These are phyloP conservation scores for Varroa destructor DNA, from an alignment of 1,140 invertebrate species.

Conservation along the genomic window DNA sequence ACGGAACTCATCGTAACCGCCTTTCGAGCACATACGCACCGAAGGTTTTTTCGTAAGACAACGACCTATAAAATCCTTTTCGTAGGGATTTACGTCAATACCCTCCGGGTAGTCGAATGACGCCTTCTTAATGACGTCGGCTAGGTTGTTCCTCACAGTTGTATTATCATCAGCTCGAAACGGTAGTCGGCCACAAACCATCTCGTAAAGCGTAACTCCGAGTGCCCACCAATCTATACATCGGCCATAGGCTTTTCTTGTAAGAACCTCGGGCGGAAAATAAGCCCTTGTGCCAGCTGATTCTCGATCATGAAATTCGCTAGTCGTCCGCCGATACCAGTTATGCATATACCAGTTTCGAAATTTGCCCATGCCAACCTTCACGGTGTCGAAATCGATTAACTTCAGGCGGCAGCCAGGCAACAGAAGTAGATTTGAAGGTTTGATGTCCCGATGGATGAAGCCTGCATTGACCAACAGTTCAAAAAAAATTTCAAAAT, in stretches of 20 bases:
- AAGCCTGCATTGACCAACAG: not conserved
- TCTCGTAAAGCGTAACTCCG: conserved; percentile 57
- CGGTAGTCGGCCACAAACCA: conserved; percentile 47
- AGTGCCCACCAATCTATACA: conserved; percentile 60
- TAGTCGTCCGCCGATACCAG: not conserved
- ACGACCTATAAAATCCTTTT: not conserved
- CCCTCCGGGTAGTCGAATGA: not conserved
- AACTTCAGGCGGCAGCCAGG: conserved; percentile 8
- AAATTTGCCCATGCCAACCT: conserved; percentile 24
- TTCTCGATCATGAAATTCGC: conserved; percentile 12
- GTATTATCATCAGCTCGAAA: not conserved
- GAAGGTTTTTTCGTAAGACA: conserved; percentile 6
- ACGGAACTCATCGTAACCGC: conserved; percentile 9
- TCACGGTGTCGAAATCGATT: conserved; percentile 15
- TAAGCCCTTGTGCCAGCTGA: conserved; percentile 39
- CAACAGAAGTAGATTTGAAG: not conserved
- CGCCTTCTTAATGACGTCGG: not conserved
- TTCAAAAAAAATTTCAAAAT: not conserved
- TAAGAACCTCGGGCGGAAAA: conserved; percentile 49
- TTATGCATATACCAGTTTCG: not conserved
- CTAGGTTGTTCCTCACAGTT: not conserved
- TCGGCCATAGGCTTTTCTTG: conserved; percentile 48
- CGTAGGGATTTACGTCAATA: not conserved
- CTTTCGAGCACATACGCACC: not conserved
- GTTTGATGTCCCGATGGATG: conserved; percentile 23